Conservation (phyloP, 2,113 vertebrate species). For the Heterotilapia buettikoferi region DNA sequence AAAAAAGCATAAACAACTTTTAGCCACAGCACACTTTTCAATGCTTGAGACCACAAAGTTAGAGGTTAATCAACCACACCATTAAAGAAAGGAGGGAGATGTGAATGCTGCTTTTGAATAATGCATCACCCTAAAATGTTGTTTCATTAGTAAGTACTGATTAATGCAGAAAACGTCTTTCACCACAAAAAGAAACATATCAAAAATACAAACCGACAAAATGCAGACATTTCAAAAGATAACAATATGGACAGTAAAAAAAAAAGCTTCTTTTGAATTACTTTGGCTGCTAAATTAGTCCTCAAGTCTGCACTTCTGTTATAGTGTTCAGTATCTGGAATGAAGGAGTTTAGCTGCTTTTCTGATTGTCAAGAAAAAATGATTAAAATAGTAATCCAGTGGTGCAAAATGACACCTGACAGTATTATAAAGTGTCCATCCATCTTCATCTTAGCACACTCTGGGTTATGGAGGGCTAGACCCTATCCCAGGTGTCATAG, state of each 20-base stretch:
- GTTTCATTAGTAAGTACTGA: neutral
- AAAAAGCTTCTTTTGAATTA: neutral
- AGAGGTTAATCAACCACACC: neutral
- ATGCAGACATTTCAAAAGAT: neutral
- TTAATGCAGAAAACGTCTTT: neutral
- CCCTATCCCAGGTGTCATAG: neutral
- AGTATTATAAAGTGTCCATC: neutral
- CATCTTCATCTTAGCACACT: neutral
- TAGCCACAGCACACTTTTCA: neutral
- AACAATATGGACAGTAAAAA: neutral
- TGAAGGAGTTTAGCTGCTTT: neutral
- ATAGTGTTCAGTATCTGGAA: neutral
- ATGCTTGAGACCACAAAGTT: neutral
- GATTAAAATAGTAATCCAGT: neutral
- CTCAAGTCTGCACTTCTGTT: neutral
- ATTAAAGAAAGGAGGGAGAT: neutral
- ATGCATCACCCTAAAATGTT: neutral
- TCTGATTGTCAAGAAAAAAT: neutral
- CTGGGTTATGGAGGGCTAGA: neutral
- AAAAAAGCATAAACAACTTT: neutral
- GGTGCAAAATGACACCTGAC: neutral
- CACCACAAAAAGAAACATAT: neutral
- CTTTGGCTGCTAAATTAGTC: neutral
- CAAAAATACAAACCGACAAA: neutral
- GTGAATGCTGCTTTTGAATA: neutral